Evolutionary conservation across 2,113 vertebrate species (phyloP).

Genomic region (Cynopterus brachyotis): DNA sequence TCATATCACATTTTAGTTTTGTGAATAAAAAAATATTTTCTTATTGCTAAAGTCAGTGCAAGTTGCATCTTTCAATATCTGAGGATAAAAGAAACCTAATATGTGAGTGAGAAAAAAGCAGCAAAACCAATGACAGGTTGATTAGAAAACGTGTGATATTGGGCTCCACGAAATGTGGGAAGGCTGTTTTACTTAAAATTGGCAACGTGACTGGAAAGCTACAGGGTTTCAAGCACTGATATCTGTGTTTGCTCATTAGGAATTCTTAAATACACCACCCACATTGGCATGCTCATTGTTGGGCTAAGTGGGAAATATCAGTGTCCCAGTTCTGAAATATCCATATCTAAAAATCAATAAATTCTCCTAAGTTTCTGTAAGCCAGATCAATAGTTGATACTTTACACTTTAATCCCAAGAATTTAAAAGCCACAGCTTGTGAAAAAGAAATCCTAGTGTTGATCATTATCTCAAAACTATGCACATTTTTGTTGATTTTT

Average conservation of each 20-base stretch:
- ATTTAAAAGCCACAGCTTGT: neutral
- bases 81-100: neutral
- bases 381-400: neutral
- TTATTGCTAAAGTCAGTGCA: neutral
- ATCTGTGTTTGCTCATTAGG: neutral
- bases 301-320: slow-evolving; percentile 2
- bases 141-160: neutral
- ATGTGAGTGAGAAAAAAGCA: neutral
- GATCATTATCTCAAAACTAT: neutral
- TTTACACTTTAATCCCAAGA: neutral
- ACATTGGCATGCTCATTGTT: neutral
- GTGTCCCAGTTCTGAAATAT: neutral
- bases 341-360: neutral
- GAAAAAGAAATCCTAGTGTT: neutral
- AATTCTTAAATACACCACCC: neutral
- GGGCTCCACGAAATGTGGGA: neutral
- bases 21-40: neutral
- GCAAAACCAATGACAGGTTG: neutral
- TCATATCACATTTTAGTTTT: neutral
- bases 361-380: neutral
- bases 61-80: neutral
- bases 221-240: neutral
- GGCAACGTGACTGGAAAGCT: neutral
- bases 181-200: neutral
- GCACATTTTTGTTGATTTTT: neutral